These are phyloP conservation scores for Trisateles emortualis DNA, from an alignment of 2,888 invertebrate genomes.

Conservation along the genomic window DNA sequence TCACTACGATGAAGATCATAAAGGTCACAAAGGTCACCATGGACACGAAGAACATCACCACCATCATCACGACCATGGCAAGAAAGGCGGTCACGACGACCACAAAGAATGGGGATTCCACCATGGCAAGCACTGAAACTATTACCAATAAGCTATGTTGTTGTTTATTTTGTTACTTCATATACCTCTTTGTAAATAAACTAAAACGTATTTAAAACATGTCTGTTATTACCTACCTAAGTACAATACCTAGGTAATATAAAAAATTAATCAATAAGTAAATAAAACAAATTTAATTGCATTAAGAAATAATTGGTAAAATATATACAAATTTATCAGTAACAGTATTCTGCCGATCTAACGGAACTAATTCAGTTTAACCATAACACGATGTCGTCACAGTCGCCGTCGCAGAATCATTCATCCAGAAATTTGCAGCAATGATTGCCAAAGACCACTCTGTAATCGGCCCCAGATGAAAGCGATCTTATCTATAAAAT, in stretches of 20 bases:
- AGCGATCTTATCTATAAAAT: slow-evolving; percentile 83
- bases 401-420: slow-evolving; percentile 66
- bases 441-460: slow-evolving; percentile 81
- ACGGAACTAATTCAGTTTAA: slow-evolving; percentile 79
- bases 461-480: slow-evolving; percentile 81
- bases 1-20: slow-evolving; percentile 93
- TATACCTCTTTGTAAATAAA: slow-evolving; percentile 79
- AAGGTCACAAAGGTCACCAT: slow-evolving; percentile 92
- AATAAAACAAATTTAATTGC: neutral
- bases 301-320: no score
- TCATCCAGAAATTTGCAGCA: slow-evolving; percentile 83
- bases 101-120: slow-evolving; percentile 92
- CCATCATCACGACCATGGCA: slow-evolving; percentile 91
- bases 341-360: slow-evolving; percentile 45
- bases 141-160: slow-evolving; percentile 60
- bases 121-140: slow-evolving; percentile 83
- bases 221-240: slow-evolving; percentile 12
- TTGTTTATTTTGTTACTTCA: slow-evolving; percentile 65
- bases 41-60: slow-evolving; percentile 92
- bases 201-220: slow-evolving; percentile 30
- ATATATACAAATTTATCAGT: slow-evolving; percentile 41
- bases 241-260: neutral
- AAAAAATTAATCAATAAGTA: neutral
- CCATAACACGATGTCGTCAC: slow-evolving; percentile 80
- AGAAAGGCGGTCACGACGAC: slow-evolving; percentile 92